Evolutionary conservation across 1,140 invertebrate genomes (phyloP).

Genomic region (Drosophila auraria): DNA sequence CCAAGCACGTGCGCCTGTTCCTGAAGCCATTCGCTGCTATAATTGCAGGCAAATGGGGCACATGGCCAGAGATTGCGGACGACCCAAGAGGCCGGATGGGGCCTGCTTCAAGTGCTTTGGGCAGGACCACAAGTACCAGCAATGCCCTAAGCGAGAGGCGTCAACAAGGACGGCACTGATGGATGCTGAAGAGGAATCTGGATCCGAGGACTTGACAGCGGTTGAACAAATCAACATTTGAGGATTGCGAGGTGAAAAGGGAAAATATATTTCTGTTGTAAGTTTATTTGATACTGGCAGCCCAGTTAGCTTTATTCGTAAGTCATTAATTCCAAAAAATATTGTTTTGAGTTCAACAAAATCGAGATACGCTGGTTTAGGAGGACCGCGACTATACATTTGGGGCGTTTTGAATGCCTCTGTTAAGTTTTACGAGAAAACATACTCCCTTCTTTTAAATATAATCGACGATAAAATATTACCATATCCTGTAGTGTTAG

Average conservation of each 20-base stretch:
- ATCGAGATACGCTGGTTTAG: neutral
- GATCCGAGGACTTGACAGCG: neutral
- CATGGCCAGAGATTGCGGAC: neutral
- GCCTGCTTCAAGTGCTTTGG: slow-evolving; percentile 14
- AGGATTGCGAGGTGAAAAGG: slow-evolving; percentile 2
- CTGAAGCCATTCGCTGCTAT: too few relatives aligned
- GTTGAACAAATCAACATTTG: neutral
- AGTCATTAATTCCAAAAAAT: slow-evolving; percentile 1
- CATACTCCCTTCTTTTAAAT: neutral
- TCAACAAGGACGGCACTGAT: neutral
- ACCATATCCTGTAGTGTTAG: neutral
- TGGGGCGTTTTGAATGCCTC: neutral
- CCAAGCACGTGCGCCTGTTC: too few relatives aligned
- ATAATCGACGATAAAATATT: slow-evolving; percentile 8
- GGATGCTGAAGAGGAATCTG: neutral
- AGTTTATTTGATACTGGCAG: slow-evolving; percentile 4
- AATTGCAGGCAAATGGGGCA: neutral
- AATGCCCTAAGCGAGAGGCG: neutral
- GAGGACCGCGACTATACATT: neutral
- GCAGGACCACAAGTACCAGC: neutral
- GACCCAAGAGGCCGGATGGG: slow-evolving; percentile 6
- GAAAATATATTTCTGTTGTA: neutral
- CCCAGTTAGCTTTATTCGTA: neutral
- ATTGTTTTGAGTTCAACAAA: neutral
- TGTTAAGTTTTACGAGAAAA: neutral